Percentiles rank a stretch among this genome's conserved stretches.
phyloP scores from a whole-genome alignment of 2,113 vertebrate species.

The Pipra filicauda region DNA sequence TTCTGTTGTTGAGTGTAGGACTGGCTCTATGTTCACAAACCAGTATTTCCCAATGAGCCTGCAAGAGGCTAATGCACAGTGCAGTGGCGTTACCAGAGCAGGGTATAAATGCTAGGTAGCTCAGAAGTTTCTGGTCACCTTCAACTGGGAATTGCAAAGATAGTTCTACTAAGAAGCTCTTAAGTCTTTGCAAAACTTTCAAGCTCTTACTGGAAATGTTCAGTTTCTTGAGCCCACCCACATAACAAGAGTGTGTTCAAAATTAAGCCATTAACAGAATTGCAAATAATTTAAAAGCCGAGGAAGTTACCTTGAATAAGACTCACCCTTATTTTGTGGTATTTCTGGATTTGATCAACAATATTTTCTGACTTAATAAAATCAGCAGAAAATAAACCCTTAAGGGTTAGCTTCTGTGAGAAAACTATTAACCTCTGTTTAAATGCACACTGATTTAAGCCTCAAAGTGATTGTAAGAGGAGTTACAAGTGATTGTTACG shows the following conservation, averaged over 20 bases:
- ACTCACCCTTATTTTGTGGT: background rate
- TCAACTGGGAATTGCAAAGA: background rate
- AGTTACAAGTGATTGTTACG: background rate
- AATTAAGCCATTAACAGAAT: background rate
- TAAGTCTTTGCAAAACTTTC: background rate
- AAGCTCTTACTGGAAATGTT: background rate
- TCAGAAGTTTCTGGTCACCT: background rate
- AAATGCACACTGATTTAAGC: background rate
- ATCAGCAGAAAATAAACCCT: background rate
- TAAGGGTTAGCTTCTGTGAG: background rate
- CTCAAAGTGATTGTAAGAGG: background rate
- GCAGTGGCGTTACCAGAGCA: background rate
- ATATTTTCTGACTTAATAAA: background rate
- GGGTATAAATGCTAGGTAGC: background rate
- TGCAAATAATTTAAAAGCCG: background rate
- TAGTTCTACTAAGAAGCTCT: background rate
- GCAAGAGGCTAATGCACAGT: background rate
- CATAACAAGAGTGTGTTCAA: background rate
- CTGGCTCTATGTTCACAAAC: background rate
- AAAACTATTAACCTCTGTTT: background rate
- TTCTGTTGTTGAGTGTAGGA: background rate
- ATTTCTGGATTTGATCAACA: background rate
- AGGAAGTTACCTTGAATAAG: background rate
- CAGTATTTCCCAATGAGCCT: background rate
- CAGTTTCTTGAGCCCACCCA: background rate